Percentiles rank a stretch among this genome's conserved stretches.
Conservation (phyloP, 2,888 invertebrate species). For the Prostheceraeus crozeri region DNA sequence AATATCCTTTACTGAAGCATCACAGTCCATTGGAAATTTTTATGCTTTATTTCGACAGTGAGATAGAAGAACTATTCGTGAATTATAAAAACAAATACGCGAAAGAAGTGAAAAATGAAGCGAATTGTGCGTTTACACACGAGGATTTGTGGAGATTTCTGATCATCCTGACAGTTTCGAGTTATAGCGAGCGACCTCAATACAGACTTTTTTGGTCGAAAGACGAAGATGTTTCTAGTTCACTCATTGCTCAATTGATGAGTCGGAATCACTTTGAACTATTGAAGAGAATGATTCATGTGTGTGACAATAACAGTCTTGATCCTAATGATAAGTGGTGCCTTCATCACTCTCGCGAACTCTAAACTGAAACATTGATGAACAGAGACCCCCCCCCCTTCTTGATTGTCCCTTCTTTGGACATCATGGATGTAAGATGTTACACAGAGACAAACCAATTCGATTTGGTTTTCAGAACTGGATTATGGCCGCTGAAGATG, state of each 20-base stretch:
- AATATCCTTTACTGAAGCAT: background rate
- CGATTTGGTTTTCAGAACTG: constrained; percentile 14
- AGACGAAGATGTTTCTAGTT: constrained; percentile 9
- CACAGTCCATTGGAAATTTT: background rate
- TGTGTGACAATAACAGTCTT: constrained; percentile 9
- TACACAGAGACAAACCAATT: constrained; percentile 16
- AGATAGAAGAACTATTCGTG: background rate
- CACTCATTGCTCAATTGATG: constrained; percentile 2
- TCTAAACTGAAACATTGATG: too few relatives aligned
- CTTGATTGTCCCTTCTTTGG: too few relatives aligned
- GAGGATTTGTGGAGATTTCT: constrained; percentile 13
- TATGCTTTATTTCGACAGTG: constrained; percentile 12
- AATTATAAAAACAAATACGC: constrained; percentile 8
- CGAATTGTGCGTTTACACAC: background rate
- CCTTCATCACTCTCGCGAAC: too few relatives aligned
- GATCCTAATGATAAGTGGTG: constrained; percentile 11
- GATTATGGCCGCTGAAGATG: constrained; percentile 12
- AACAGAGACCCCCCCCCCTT: too few relatives aligned
- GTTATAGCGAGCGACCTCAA: background rate
- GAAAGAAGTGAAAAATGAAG: constrained; percentile 1
- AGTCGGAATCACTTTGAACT: constrained; percentile 1
- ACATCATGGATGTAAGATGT: constrained; percentile 10
- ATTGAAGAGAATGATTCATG: constrained; percentile 1
- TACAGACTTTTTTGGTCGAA: background rate
- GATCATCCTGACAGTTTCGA: background rate